These are phyloP conservation scores for Chaetophractus vellerosus DNA, from an alignment of 2,797 vertebrate genomes.

Conservation along the genomic window DNA sequence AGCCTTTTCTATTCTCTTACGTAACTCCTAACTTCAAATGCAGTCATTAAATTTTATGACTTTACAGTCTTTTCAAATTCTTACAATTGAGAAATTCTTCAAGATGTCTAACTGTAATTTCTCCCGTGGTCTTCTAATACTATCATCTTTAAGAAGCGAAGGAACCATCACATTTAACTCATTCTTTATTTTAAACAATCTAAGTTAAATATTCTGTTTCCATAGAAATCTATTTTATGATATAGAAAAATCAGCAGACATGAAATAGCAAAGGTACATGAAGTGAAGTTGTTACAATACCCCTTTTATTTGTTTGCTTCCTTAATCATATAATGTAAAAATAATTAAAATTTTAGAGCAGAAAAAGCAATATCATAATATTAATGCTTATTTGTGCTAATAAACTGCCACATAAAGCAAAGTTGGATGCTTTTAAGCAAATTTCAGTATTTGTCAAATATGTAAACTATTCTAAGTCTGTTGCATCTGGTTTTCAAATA, in stretches of 20 bases:
- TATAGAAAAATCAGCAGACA: neutral
- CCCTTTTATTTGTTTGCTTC: neutral
- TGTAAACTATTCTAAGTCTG: slow-evolving; percentile 60
- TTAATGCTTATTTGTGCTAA: neutral
- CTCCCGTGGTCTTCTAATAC: neutral
- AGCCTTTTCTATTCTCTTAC: neutral
- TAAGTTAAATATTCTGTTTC: neutral
- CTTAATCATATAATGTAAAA: neutral
- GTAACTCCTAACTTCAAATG: neutral
- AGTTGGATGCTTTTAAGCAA: slow-evolving; percentile 34
- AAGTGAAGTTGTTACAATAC: neutral
- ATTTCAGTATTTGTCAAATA: slow-evolving; percentile 49
- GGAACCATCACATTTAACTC: neutral
- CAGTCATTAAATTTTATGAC: neutral
- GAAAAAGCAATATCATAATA: neutral
- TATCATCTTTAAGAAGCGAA: neutral
- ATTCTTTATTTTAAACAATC: neutral
- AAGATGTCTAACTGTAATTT: neutral
- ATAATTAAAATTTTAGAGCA: slow-evolving; percentile 18
- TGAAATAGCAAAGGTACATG: neutral
- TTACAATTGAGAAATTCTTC: slow-evolving; percentile 9
- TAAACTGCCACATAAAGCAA: neutral
- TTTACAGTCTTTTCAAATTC: neutral
- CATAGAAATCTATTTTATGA: neutral
- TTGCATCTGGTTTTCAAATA: slow-evolving; percentile 50